Conservation (phyloP, 2,888 invertebrate genomes). For the Prenolepis imparis region DNA sequence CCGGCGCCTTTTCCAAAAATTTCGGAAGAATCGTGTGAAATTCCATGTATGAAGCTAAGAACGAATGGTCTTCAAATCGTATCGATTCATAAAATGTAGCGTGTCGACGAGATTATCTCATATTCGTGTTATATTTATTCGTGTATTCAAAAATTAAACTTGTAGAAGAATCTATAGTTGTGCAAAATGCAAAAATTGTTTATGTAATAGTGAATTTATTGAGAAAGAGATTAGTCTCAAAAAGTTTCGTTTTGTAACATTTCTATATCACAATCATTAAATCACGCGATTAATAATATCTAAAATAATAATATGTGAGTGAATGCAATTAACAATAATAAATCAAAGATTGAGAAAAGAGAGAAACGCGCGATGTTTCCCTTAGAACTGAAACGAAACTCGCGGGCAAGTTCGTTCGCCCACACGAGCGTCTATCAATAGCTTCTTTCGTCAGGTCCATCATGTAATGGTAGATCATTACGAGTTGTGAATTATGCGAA, state of each 20-base stretch:
- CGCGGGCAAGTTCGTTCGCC: constrained; percentile 74
- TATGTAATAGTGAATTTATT: neutral
- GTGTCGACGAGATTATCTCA: neutral
- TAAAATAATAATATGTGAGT: neutral
- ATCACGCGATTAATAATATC: neutral
- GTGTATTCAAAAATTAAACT: neutral
- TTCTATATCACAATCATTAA: neutral
- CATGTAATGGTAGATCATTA: constrained; percentile 77
- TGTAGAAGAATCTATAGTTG: neutral
- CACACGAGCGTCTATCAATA: constrained; percentile 80
- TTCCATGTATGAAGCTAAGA: neutral
- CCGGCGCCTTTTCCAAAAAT: constrained; percentile 40
- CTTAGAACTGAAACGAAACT: constrained; percentile 59
- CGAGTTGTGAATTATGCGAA: constrained; percentile 74
- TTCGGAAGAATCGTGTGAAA: constrained; percentile 10
- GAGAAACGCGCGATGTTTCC: neutral
- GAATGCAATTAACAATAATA: constrained; percentile 22
- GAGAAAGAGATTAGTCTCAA: neutral
- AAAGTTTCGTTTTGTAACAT: neutral
- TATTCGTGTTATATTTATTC: neutral
- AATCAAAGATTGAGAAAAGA: constrained; percentile 27
- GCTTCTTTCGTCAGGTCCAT: constrained; percentile 80
- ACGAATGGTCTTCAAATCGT: neutral
- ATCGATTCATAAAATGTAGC: neutral
- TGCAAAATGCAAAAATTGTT: constrained; percentile 10